These are phyloP conservation scores for Pristionchus arcanus DNA, from an alignment of 2,888 invertebrate species.

Conservation along the genomic window DNA sequence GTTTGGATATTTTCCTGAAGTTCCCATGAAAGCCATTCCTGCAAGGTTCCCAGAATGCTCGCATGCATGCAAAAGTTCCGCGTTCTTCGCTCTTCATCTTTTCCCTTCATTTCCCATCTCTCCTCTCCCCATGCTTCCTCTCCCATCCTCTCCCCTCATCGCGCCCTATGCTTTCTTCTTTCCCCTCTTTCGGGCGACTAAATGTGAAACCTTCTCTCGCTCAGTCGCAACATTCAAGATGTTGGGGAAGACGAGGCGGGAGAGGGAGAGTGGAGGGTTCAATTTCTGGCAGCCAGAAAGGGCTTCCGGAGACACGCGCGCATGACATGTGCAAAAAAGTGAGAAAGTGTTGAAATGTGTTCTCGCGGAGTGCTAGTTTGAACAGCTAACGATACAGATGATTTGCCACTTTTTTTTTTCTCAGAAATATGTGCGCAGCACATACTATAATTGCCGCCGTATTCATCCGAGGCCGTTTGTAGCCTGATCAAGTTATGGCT, in stretches of 20 bases:
- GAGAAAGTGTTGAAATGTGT: not conserved
- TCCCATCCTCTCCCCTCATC: not conserved
- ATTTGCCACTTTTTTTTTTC: no score
- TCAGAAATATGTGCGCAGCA: no score
- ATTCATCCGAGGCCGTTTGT: no score
- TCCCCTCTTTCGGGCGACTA: not conserved
- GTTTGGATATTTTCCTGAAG: no score
- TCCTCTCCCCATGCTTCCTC: not conserved
- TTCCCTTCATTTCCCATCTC: not conserved
- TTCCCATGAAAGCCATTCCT: not conserved
- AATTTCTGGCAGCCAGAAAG: not conserved
- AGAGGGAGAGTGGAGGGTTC: not conserved
- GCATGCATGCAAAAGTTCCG: not conserved
- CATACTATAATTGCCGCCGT: no score
- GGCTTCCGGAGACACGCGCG: not conserved
- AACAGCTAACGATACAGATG: no score
- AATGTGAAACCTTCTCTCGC: not conserved
- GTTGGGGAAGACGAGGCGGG: not conserved
- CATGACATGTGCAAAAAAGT: not conserved
- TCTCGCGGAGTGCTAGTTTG: no score
- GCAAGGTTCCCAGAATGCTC: not conserved
- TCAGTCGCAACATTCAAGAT: constrained; percentile 6
- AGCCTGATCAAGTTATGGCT: no score
- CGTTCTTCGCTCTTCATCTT: not conserved
- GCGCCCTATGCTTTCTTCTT: not conserved